phyloP scores from a whole-genome alignment of 2,888 invertebrate genomes.

The Heteromurus nitidus region DNA sequence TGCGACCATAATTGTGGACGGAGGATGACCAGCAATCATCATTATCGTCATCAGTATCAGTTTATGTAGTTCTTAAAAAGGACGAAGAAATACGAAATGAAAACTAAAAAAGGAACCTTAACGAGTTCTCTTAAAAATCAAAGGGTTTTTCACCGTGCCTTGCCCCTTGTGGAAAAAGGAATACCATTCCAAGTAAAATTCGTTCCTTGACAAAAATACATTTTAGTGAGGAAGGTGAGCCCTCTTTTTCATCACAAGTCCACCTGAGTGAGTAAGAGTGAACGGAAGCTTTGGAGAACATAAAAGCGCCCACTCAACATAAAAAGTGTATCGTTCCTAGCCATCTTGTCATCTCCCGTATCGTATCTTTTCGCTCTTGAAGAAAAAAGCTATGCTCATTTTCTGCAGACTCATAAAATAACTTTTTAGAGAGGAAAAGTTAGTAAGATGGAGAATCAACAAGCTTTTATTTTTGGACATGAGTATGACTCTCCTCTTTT shows the following conservation, averaged over 20 bases:
- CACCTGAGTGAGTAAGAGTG: too few species aligned
- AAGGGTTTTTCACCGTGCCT: neutral
- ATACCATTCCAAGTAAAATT: neutral
- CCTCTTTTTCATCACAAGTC: neutral
- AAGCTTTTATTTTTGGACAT: neutral
- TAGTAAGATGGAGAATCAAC: neutral
- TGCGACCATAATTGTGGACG: conserved; percentile 20
- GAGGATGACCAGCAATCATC: conserved; percentile 31
- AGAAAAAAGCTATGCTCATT: neutral
- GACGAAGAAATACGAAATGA: neutral
- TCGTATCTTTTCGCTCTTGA: too few species aligned
- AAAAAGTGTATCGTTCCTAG: conserved; percentile 50
- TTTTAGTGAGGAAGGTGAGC: too few species aligned
- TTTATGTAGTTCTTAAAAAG: neutral
- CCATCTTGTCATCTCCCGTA: conserved; percentile 60
- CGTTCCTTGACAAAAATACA: neutral
- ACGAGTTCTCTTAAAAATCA: neutral
- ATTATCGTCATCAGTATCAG: conserved; percentile 14
- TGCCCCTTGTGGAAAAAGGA: conserved; percentile 3
- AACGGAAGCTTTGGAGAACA: conserved; percentile 32
- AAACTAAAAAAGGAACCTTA: conserved; percentile 7
- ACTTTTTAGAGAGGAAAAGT: neutral
- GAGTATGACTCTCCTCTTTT: conserved; percentile 10
- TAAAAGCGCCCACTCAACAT: conserved; percentile 42
- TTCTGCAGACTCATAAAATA: conserved; percentile 38